phyloP scores from a whole-genome alignment of 2,113 vertebrate species.

The Laticauda colubrina region DNA sequence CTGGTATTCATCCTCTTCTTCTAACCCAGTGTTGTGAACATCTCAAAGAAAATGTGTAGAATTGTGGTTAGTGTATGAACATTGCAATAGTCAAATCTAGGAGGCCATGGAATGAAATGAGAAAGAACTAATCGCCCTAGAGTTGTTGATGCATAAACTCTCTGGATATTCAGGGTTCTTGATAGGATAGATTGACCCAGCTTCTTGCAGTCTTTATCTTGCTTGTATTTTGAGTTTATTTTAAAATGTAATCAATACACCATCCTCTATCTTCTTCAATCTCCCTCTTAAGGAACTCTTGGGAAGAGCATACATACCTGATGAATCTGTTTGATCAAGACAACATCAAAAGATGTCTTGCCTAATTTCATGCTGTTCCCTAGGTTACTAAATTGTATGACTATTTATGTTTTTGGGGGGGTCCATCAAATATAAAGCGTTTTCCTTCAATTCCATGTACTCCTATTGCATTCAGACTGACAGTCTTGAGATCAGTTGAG shows the following conservation, averaged over 20 bases:
- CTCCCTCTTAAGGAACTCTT: background rate
- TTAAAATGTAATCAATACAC: background rate
- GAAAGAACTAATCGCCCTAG: background rate
- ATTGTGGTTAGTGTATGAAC: background rate
- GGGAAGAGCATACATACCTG: background rate
- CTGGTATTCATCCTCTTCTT: background rate
- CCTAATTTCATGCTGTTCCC: background rate
- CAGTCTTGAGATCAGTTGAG: background rate
- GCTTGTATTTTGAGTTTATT: background rate
- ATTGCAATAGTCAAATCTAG: background rate
- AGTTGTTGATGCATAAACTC: background rate
- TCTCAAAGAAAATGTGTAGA: background rate
- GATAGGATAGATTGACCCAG: background rate
- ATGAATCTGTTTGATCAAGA: background rate
- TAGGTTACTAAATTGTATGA: background rate
- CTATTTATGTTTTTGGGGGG: background rate
- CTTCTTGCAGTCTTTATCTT: background rate
- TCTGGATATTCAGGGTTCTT: background rate
- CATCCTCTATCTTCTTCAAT: background rate
- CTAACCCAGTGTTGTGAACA: background rate
- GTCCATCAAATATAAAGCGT: background rate
- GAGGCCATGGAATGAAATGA: background rate
- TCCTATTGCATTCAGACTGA: background rate
- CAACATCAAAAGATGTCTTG: background rate
- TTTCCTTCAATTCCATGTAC: background rate